A percentile compares a stretch with the other conserved stretches of the same genome.
Evolutionary conservation across 2,888 invertebrate genomes (phyloP).

Genomic region (Drosophila atroscutellata): DNA sequence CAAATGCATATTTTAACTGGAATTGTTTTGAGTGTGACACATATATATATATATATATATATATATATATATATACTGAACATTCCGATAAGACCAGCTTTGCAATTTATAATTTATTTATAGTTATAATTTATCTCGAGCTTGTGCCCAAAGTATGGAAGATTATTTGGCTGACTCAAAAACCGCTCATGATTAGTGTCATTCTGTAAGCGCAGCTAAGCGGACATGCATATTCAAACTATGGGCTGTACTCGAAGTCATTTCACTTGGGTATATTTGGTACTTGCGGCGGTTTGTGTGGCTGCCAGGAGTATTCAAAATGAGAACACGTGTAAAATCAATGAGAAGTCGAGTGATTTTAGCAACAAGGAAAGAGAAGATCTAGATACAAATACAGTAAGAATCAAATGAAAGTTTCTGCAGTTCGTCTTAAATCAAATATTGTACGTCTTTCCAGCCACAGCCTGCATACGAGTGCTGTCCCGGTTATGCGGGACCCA

Average conservation of each 20-base stretch:
- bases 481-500: conserved; percentile 20
- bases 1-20: neutral
- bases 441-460: neutral
- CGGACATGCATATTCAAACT: neutral
- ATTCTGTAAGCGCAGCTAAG: neutral
- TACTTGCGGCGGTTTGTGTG: neutral
- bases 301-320: too few species aligned
- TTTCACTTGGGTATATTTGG: neutral
- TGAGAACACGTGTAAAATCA: neutral
- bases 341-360: neutral
- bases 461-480: conserved; percentile 14
- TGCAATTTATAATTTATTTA: neutral
- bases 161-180: neutral
- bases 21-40: too few species aligned
- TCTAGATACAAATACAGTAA: neutral
- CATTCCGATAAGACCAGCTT: neutral
- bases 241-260: conserved; percentile 10
- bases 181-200: neutral
- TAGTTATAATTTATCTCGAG: neutral
- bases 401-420: neutral
- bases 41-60: too few species aligned
- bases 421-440: neutral
- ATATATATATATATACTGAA: too few species aligned
- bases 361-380: neutral
- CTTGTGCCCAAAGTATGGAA: neutral